These are phyloP conservation scores for Microchirus variegatus DNA, from an alignment of 2,797 vertebrate species.

Conservation along the genomic window DNA sequence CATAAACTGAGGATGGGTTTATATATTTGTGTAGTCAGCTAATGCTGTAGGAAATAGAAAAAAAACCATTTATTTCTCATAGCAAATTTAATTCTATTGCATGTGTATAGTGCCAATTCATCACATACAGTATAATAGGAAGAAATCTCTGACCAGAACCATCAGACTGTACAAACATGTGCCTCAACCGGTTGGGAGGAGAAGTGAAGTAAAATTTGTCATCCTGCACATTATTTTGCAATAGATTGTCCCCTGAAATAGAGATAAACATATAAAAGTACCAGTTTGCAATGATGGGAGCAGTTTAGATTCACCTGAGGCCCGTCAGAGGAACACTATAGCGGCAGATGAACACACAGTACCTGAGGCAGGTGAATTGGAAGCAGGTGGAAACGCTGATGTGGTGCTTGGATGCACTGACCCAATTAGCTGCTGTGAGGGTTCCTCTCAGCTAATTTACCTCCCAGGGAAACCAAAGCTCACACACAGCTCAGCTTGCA, in stretches of 20 bases:
- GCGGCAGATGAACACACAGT: conserved; percentile 32
- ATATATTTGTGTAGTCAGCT: too few relatives aligned
- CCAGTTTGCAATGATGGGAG: not conserved
- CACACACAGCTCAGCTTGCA: not conserved
- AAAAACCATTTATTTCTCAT: too few relatives aligned
- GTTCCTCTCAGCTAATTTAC: conserved; percentile 11
- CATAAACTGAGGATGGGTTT: too few relatives aligned
- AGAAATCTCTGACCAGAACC: too few relatives aligned
- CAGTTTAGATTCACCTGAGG: conserved; percentile 24
- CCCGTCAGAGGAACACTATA: conserved; percentile 34
- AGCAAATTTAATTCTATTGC: too few relatives aligned
- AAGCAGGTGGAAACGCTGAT: conserved; percentile 39
- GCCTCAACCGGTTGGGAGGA: too few relatives aligned
- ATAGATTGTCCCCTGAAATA: not conserved
- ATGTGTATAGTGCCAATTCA: too few relatives aligned
- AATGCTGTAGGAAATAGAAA: too few relatives aligned
- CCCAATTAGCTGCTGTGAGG: conserved; percentile 39
- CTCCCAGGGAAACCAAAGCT: conserved; percentile 36
- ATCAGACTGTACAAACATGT: too few relatives aligned
- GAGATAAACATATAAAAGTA: not conserved
- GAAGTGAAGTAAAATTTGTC: too few relatives aligned
- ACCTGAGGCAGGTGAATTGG: conserved; percentile 50
- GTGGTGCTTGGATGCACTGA: conserved; percentile 36
- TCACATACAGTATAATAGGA: too few relatives aligned
- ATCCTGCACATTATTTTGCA: not conserved